Percentiles rank a stretch among this genome's conserved stretches.
Evolutionary conservation across 2,113 vertebrate genomes (phyloP).

Genomic region (Hypomesus transpacificus): DNA sequence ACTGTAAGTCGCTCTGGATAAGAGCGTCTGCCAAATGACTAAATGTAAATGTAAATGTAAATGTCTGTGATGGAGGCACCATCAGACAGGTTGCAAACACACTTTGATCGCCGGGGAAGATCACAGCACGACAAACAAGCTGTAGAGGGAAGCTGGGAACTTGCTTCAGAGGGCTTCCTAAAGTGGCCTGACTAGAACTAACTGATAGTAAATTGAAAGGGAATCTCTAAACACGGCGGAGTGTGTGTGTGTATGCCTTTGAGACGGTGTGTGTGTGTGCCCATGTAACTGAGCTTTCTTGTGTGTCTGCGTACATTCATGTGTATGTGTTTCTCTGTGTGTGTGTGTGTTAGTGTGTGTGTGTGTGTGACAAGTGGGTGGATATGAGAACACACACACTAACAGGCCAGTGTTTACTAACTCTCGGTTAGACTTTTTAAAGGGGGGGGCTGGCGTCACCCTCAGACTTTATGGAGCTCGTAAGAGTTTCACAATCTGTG

Average conservation of each 20-base stretch:
- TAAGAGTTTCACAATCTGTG: constrained; percentile 50
- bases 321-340: constrained; percentile 18
- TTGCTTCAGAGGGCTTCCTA: constrained; percentile 30
- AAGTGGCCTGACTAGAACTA: constrained; percentile 22
- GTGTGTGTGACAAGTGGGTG: neutral
- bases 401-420: constrained; percentile 37
- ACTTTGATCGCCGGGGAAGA: constrained; percentile 52
- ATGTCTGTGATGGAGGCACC: constrained; percentile 40
- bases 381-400: neutral
- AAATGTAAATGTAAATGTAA: too few species aligned
- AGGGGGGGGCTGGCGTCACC: constrained; percentile 43
- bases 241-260: neutral
- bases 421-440: constrained; percentile 30
- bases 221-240: constrained; percentile 32
- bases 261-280: neutral
- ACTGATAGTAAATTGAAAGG: constrained; percentile 49
- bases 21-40: too few species aligned
- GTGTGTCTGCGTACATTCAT: neutral
- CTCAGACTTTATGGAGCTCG: constrained; percentile 47
- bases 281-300: neutral
- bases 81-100: constrained; percentile 42
- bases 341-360: constrained; percentile 13
- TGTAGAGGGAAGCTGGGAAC: neutral
- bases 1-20: too few species aligned
- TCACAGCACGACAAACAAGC: constrained; percentile 48